phyloP scores from a whole-genome alignment of 92 coral and sea anemone species.

The Plumapathes pennacea region DNA sequence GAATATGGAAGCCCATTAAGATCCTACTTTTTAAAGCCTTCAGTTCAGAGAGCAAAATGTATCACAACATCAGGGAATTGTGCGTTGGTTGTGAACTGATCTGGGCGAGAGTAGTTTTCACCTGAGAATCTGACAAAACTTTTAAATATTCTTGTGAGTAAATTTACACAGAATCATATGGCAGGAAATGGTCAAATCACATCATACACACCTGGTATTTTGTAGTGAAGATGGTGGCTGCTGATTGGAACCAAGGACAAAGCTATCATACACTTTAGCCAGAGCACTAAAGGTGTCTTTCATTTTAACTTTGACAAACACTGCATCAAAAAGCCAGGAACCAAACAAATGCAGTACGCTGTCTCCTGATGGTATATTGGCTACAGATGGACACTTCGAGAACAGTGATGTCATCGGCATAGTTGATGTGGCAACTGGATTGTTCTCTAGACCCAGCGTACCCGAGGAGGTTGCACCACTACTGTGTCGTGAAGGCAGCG shows the following conservation, averaged over 20 bases:
- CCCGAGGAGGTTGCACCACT: slow-evolving; percentile 55
- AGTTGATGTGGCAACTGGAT: slow-evolving; percentile 33
- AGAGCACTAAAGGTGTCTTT: slow-evolving; percentile 61
- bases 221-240: too few relatives aligned
- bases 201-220: too few relatives aligned
- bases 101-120: too few relatives aligned
- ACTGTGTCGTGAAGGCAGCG: slow-evolving; percentile 84
- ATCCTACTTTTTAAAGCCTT: too few relatives aligned
- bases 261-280: slow-evolving; percentile 59
- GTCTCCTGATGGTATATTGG: slow-evolving; percentile 78
- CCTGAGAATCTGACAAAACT: too few relatives aligned
- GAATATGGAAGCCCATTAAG: background rate
- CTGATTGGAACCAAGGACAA: slow-evolving; percentile 13
- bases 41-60: too few relatives aligned
- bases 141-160: too few relatives aligned
- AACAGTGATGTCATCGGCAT: slow-evolving; percentile 48
- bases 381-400: slow-evolving; percentile 27
- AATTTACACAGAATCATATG: too few relatives aligned
- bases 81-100: too few relatives aligned
- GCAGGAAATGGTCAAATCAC: too few relatives aligned
- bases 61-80: too few relatives aligned
- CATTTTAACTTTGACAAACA: slow-evolving; percentile 78
- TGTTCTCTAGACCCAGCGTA: background rate
- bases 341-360: slow-evolving; percentile 93
- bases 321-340: slow-evolving; percentile 95